A percentile compares a stretch with the other conserved stretches of the same genome.
Conservation (phyloP, 2,113 vertebrate species). For the Tretioscincus oriximinensis region DNA sequence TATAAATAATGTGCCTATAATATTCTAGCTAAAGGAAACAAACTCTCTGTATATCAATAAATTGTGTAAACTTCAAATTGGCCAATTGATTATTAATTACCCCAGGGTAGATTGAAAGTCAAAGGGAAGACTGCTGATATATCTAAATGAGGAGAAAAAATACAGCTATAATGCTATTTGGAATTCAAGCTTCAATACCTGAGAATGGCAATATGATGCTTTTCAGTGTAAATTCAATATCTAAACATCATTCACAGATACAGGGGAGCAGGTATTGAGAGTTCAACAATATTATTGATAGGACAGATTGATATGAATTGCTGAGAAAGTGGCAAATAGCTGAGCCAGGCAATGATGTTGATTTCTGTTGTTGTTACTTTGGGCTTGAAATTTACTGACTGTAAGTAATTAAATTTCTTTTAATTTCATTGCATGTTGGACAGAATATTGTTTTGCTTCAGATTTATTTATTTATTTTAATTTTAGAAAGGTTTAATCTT, state of each 20-base stretch:
- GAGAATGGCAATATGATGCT: not conserved
- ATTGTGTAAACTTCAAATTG: slow-evolving; percentile 5
- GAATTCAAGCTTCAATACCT: not conserved
- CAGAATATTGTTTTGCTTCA: too few species aligned
- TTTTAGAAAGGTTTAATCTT: too few species aligned
- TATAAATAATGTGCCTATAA: slow-evolving; percentile 20
- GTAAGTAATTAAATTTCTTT: not conserved
- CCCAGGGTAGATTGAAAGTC: not conserved
- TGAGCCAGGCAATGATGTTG: not conserved
- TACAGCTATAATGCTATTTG: not conserved
- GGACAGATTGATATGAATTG: not conserved
- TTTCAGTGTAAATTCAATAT: not conserved
- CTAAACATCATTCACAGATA: not conserved
- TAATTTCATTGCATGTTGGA: not conserved
- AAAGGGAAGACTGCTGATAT: not conserved
- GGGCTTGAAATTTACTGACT: not conserved
- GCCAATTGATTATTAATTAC: slow-evolving; percentile 21
- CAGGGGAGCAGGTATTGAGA: not conserved
- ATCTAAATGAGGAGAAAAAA: slow-evolving; percentile 6
- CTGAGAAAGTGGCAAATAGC: too few species aligned
- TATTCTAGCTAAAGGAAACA: not conserved
- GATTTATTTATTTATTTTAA: too few species aligned
- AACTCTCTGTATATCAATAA: slow-evolving; percentile 16
- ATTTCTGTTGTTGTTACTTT: too few species aligned
- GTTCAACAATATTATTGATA: not conserved